Evolutionary conservation across 1,140 invertebrate genomes (phyloP), one percentile per base, ranked within the genome.

Genomic region (Berghia stephanieae): DNA sequence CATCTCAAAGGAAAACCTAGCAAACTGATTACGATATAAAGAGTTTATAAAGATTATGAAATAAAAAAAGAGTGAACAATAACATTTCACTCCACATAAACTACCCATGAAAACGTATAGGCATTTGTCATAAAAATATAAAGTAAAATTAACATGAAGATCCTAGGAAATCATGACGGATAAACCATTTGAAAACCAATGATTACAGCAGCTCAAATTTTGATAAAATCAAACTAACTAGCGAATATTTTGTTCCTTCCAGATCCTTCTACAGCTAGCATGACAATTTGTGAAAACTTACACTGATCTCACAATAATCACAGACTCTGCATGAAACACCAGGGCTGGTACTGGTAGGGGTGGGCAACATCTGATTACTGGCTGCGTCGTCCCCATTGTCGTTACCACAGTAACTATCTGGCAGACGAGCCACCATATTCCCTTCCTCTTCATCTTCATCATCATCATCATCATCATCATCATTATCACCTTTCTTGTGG

Each of bases 291-390:
- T 10, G 21, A 31, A 24, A 67, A 46, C 71, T 75, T 79, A 88
- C 87, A 81, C 83, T 74, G 42, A 86, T 85, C 75, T 85, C 86
- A 83, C 87, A 88, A 75, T 79, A 87, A 71, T 86, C 87, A 83
- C 87, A 88, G 34, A 78, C 80, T 73, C 86, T 81, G 75, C 86
- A 85, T 60, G 82, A 83, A 66, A 69, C 46, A 21, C 76, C 70
- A 4, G 74, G 68, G 24, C 79, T 79, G 8, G 40, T 27, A n/a
- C 38, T 67, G 69, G 78, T 74, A 43, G 75, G 42, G 46, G 74
- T 78, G 18, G 71, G 71, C 70, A 80, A 60, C 60, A 76, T 60
- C 13, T 60, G 74, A 34, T 63, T 63, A 67, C 40, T 76, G n/a
- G n/a, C n/a, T n/a, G n/a, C n/a, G n/a, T n/a, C n/a, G n/a, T n/a